A percentile compares a stretch with the other conserved stretches of the same genome.
These are phyloP conservation scores for Catamblyrhynchus diadema DNA, from an alignment of 2,797 vertebrate genomes.

Conservation along the genomic window DNA sequence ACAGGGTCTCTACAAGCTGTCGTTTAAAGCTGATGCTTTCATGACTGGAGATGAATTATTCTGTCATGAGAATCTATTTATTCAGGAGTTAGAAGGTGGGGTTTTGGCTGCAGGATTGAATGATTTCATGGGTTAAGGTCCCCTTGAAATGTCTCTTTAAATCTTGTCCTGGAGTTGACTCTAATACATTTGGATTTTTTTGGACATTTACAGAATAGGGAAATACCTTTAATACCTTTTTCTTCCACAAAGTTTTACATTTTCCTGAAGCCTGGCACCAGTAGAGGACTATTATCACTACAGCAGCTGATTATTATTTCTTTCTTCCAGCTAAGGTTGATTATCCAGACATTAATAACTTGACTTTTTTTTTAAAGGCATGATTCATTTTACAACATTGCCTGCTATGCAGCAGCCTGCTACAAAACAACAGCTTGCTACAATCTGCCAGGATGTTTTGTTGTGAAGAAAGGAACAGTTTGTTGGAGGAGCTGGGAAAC, in stretches of 20 bases:
- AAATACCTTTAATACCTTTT: not conserved
- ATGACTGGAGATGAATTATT: conserved; percentile 90
- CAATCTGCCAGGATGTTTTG: not conserved
- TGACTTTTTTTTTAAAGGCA: not conserved
- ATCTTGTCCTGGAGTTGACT: conserved; percentile 80
- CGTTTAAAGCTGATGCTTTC: conserved; percentile 94
- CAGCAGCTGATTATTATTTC: not conserved
- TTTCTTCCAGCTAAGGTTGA: not conserved
- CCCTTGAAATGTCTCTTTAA: conserved; percentile 86
- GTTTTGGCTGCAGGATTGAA: conserved; percentile 84
- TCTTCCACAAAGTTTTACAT: not conserved
- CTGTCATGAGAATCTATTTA: conserved; percentile 92
- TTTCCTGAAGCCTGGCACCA: not conserved
- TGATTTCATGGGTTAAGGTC: conserved; percentile 90
- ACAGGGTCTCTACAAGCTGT: conserved; percentile 85
- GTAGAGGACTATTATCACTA: not conserved
- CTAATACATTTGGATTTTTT: conserved; percentile 45
- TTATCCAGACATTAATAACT: not conserved
- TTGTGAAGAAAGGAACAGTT: not conserved
- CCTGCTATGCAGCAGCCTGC: not conserved
- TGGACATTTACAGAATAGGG: not conserved
- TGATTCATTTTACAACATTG: not conserved
- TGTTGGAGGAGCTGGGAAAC: not conserved
- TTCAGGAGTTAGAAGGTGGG: conserved; percentile 89
- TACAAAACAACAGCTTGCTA: not conserved